These are phyloP conservation scores for Pseudomyrmex gracilis DNA, from an alignment of 1,140 invertebrate genomes.

Conservation along the genomic window DNA sequence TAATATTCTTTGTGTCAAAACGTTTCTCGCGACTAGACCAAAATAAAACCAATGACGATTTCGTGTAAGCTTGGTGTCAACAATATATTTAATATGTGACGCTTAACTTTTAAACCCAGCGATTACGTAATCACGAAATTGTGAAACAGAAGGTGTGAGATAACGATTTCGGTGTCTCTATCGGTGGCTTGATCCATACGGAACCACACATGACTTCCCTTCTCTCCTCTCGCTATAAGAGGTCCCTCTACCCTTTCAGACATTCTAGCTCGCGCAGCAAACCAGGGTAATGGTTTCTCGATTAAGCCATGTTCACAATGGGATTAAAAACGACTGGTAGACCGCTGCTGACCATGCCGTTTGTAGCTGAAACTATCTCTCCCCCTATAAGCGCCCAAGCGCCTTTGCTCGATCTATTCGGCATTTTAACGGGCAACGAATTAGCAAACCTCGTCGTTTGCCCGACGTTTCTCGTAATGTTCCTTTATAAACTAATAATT, in stretches of 20 bases:
- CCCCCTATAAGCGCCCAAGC: slow-evolving; percentile 65
- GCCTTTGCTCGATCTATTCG: slow-evolving; percentile 65
- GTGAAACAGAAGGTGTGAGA: slow-evolving; percentile 63
- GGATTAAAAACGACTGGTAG: slow-evolving; percentile 84
- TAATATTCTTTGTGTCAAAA: too few relatives aligned
- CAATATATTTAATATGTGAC: too few relatives aligned
- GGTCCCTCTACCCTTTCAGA: slow-evolving; percentile 68
- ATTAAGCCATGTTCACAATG: slow-evolving; percentile 84
- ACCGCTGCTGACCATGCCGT: slow-evolving; percentile 83
- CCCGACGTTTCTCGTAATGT: not conserved
- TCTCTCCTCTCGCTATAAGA: slow-evolving; percentile 67
- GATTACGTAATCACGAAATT: slow-evolving; percentile 45
- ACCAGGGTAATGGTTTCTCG: slow-evolving; percentile 81
- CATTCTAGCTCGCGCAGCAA: slow-evolving; percentile 80
- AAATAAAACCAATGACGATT: too few relatives aligned
- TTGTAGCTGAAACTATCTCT: slow-evolving; percentile 78
- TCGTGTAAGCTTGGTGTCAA: too few relatives aligned
- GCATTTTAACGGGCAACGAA: slow-evolving; percentile 48
- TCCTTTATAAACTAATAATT: not conserved
- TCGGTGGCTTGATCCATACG: slow-evolving; percentile 69
- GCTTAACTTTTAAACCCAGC: slow-evolving; percentile 35
- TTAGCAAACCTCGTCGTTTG: slow-evolving; percentile 26
- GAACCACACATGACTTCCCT: slow-evolving; percentile 69
- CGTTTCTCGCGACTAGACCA: too few relatives aligned
- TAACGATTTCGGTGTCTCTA: slow-evolving; percentile 68